Percentiles rank a stretch among this genome's conserved stretches.
These are phyloP conservation scores for Diachrysia chrysitis DNA, from an alignment of 2,888 invertebrate species.

Conservation along the genomic window DNA sequence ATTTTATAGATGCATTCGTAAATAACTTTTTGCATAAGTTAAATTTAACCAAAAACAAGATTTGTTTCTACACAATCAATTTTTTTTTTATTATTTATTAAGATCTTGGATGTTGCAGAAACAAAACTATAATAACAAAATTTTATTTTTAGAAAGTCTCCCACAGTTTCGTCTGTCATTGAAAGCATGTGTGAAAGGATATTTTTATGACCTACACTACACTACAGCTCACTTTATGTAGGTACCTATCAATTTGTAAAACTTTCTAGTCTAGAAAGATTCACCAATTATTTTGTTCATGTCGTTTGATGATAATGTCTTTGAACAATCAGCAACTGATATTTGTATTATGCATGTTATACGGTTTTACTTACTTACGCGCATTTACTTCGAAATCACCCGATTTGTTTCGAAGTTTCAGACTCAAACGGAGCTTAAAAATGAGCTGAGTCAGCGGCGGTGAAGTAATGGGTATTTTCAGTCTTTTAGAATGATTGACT, in stretches of 20 bases:
- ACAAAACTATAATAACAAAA: background rate
- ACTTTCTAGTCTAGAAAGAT: background rate
- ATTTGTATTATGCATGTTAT: too few species aligned
- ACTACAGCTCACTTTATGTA: background rate
- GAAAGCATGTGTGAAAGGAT: conserved; percentile 2
- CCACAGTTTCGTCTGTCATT: conserved; percentile 3
- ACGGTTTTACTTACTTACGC: too few species aligned
- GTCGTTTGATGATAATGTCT: too few species aligned
- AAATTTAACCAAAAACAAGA: background rate
- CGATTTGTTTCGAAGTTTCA: too few species aligned
- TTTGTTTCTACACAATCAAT: background rate
- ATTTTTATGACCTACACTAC: conserved; percentile 4
- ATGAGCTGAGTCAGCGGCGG: too few species aligned
- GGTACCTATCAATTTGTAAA: background rate
- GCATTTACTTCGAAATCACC: too few species aligned
- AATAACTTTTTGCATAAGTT: conserved; percentile 5
- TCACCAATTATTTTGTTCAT: too few species aligned
- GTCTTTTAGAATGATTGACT: too few species aligned
- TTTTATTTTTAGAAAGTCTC: conserved; percentile 3
- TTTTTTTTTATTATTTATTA: background rate
- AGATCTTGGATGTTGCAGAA: background rate
- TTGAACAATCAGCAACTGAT: too few species aligned
- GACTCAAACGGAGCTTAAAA: too few species aligned
- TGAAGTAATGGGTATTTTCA: too few species aligned
- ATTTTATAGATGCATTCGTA: conserved; percentile 62